phyloP scores from a whole-genome alignment of 2,113 vertebrate genomes.

The Datnioides undecimradiatus region DNA sequence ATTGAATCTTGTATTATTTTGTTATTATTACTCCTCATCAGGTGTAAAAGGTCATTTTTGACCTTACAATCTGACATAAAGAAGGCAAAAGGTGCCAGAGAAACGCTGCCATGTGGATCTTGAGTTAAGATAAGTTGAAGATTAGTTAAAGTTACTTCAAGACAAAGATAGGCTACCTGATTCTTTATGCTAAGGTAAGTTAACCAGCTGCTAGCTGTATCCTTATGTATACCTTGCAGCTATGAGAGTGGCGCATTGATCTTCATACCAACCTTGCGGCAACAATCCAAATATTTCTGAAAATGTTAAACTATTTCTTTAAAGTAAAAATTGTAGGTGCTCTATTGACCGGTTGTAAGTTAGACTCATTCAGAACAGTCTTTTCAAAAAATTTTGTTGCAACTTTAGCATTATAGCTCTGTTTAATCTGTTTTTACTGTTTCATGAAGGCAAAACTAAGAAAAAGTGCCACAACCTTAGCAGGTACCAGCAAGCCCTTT shows the following conservation, averaged over 20 bases:
- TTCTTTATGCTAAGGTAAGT: not conserved
- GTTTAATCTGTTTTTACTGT: not conserved
- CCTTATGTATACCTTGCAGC: not conserved
- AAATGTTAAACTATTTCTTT: not conserved
- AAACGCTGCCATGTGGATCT: not conserved
- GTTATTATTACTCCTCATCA: no score
- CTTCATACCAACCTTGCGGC: not conserved
- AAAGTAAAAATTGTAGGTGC: not conserved
- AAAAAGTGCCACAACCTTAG: not conserved
- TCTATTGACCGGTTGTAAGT: not conserved
- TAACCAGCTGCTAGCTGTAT: not conserved
- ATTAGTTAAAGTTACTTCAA: not conserved
- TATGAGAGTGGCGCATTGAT: not conserved
- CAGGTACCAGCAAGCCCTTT: constrained; percentile 45
- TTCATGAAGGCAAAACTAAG: not conserved
- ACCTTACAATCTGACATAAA: not conserved
- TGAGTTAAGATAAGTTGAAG: not conserved
- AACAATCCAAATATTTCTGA: not conserved
- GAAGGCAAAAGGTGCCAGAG: not conserved
- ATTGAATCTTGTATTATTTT: no score
- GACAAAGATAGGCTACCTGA: not conserved
- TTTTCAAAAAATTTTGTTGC: no score
- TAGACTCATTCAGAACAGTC: not conserved
- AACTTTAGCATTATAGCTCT: not conserved
- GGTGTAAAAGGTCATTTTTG: not conserved